Evolutionary conservation across 1,140 invertebrate species (phyloP), one percentile per base, ranked within the genome.

Genomic region (Calycopis cecrops): DNA sequence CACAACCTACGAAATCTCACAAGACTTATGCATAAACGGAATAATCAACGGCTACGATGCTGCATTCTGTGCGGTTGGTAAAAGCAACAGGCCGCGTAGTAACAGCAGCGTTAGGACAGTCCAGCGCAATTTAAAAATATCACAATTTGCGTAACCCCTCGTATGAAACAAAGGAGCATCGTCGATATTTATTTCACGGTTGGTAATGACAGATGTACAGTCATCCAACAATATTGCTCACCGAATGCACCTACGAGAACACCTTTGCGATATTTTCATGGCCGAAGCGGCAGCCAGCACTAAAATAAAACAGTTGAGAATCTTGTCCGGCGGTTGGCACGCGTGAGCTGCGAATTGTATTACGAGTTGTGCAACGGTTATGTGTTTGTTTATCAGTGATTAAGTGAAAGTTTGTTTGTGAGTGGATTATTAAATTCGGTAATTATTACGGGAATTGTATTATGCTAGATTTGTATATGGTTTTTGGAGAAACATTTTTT

Each of bases 261-360:
- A 81, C 72, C 73, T 83, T 73, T 73, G 74, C 75, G 77, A 62
- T 67, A 66, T 79, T 77, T 83, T 84, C 83, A 83, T 71, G 80
- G 83, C 65, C 83, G 71, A 65, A 60, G 60, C 58, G 69, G 44
- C 58, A 69, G 73, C 72, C 69, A 77, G 69, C 62, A 72, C 79
- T 79, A 84, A 86, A 83, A 85, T 86, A 83, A 85, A 81, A 81
- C 83, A 84, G 83, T 86, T 67, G 74, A 75, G 71, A 70, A 72
- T 79, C 73, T 77, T 69, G 76, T 65, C 67, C 64, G 67, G 68
- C 62, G 73, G 64, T 62, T 68, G 69, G 64, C 67, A 69, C 77
- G 70, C 70, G 72, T 65, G 57, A 56, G 59, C 53, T 57, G 64
- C 54, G 53, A 59, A 55, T 60, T 72, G 55, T 57, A 67, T 78